Base-by-base conservation (phyloP, 2,797 vertebrate genomes). In the Pipistrellus kuhlii region DNA sequence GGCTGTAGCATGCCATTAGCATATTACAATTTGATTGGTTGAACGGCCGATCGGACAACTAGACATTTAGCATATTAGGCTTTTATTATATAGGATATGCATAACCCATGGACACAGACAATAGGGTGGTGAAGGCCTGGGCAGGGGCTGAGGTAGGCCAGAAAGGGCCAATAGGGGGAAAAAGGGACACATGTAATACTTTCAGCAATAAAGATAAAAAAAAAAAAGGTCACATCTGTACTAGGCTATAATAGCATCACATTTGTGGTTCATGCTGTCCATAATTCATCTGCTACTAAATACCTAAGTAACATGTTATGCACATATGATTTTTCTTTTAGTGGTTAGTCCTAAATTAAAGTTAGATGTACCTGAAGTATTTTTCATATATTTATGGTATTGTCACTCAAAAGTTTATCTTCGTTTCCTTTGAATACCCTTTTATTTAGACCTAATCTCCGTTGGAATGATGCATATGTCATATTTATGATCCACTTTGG, bases 371-470 rank as follows among this genome's bases (percentile, higher is more conserved):
- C 23, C 11, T 10, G 87, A 72, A 64, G 38, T 53, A 35, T 20
- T 87, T 76, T 59, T 89, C 20, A 44, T 71, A 2, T 90, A 73
- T 35, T 88, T 86, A 51, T 46, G 10, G 6, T 66, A 53, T 90
- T 88, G 20, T 46, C 10, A 90, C 41, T 64, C 15, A 55, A n/a
- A 81, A 38, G 27, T 51, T 95, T 91, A 85, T 86, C 46, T 80
- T 6, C n/a, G 72, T 80, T 84, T 68, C n/a, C 30, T 88, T 88
- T 77, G 84, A 11, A 72, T 72, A 51, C 81, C 18, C 30, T 85
- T 96, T 92, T 72, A 90, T 77, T 95, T 62, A 80, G 87, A 75
- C 66, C 17, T 41, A 38, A 66, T 25, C 41, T 46, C 73, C 55
- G 6, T 17, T 82, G 64, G 62, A 75, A 90, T 89, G 88, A 21